Base-by-base conservation (phyloP, 2,113 vertebrate species). In the Orthonyx spaldingii region DNA sequence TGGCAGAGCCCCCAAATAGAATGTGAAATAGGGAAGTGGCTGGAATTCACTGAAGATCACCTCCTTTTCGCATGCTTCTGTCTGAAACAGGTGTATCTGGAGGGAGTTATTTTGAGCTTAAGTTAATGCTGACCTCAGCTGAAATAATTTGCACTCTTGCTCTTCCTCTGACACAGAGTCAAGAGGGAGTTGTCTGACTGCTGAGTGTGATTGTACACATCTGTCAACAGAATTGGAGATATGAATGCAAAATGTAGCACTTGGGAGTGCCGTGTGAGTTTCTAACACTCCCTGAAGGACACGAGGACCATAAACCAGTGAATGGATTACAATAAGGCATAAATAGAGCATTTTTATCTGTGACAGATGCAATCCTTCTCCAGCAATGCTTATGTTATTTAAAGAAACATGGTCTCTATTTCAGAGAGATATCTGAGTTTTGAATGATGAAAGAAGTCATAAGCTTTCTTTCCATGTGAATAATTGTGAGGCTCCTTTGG, bases 11-110 rank as follows among this genome's bases (percentile, higher is more conserved):
- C n/a, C 78, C 87, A 85, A 84, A 82, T 11, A 57, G 86, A 59
- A 92, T 92, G 77, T 64, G 74, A 96, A 92, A 89, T 16, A 83
- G 20, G 70, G 81, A 97, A 95, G 75, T 49, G 53, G 32, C n/a
- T 53, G 65, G 52, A 95, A 96, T 71, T 87, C 44, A 84, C 88
- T 0, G 0, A 91, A 96, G 81, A 65, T 68, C 53, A 42, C 77
- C 4, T 1, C 44, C 50, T 63, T 53, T 44, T 91, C 4, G 0
- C 76, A 37, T 74, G 90, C 72, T 92, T 94, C 88, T 84, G 69
- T 71, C 55, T 95, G 89, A 95, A 96, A 93, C 97, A 97, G 97
- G 96, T 97, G 93, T 94, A 83, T 94, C 92, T 89, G 65, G 65
- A 65, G 87, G 89, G 92, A 96, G 80, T 85, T 93, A 95, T 95